phyloP scores from a whole-genome alignment of 1,140 invertebrate species.

The Micrasema minimum region DNA sequence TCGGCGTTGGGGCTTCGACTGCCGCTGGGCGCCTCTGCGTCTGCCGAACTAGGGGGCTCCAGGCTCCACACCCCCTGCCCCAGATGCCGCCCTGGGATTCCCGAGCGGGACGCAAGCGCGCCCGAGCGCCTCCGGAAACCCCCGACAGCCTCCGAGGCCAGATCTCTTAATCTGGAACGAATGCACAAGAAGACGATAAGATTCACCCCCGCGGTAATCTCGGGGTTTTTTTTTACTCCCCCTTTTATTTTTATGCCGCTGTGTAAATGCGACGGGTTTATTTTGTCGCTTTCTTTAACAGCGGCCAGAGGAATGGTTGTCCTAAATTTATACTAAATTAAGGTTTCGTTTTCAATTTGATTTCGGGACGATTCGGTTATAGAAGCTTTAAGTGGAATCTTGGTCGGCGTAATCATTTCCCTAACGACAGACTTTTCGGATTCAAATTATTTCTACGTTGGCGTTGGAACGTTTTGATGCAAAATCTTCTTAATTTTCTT shows the following conservation, averaged over 20 bases:
- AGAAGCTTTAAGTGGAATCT: neutral
- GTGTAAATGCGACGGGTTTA: slow-evolving; percentile 34
- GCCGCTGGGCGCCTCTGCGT: slow-evolving; percentile 20
- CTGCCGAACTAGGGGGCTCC: slow-evolving; percentile 7
- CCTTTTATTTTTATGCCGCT: slow-evolving; percentile 35
- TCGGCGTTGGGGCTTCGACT: slow-evolving; percentile 35
- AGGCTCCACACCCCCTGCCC: slow-evolving; percentile 18
- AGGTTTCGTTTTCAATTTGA: slow-evolving; percentile 13
- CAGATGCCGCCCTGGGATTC: slow-evolving; percentile 32
- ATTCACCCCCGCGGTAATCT: slow-evolving; percentile 27
- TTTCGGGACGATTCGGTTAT: slow-evolving; percentile 4
- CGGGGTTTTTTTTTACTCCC: slow-evolving; percentile 26
- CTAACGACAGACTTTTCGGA: slow-evolving; percentile 5
- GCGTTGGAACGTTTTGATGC: too few relatives aligned
- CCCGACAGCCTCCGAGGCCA: slow-evolving; percentile 22
- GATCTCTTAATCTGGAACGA: slow-evolving; percentile 47
- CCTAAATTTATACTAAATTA: slow-evolving; percentile 27
- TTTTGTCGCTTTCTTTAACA: slow-evolving; percentile 28
- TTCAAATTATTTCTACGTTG: too few relatives aligned
- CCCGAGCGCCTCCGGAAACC: slow-evolving; percentile 13
- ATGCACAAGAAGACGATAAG: slow-evolving; percentile 42
- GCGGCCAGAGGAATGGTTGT: slow-evolving; percentile 1
- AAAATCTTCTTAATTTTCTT: too few relatives aligned
- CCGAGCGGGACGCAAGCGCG: slow-evolving; percentile 18
- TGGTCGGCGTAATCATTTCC: neutral